These are phyloP conservation scores for Tridacna gigas DNA, from an alignment of 2,888 invertebrate genomes.

Conservation along the genomic window DNA sequence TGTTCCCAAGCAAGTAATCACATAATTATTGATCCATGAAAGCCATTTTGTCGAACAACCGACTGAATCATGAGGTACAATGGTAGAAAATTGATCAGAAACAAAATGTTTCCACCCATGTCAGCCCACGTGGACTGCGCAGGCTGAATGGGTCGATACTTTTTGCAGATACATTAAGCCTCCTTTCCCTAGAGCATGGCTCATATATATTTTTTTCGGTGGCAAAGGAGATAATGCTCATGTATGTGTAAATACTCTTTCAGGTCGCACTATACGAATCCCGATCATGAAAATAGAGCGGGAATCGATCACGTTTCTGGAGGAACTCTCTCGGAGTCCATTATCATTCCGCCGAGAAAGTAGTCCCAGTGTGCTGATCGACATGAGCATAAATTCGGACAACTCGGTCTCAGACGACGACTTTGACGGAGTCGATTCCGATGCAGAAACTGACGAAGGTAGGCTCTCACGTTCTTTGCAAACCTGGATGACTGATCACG, in stretches of 20 bases:
- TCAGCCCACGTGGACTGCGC: too few species aligned
- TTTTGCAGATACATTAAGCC: too few species aligned
- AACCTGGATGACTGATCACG: slow-evolving; percentile 75
- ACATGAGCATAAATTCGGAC: slow-evolving; percentile 45
- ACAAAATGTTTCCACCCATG: too few species aligned
- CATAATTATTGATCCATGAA: too few species aligned
- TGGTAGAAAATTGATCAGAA: too few species aligned
- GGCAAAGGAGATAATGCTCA: too few species aligned
- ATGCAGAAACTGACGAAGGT: slow-evolving; percentile 67
- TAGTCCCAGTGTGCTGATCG: slow-evolving; percentile 45
- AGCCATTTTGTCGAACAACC: too few species aligned
- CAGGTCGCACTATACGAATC: background rate
- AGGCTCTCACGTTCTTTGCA: slow-evolving; percentile 70
- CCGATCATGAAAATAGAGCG: slow-evolving; percentile 33
- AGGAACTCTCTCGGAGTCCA: slow-evolving; percentile 51
- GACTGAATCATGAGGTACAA: too few species aligned
- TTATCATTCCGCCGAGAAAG: slow-evolving; percentile 39
- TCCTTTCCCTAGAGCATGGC: too few species aligned
- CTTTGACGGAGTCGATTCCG: slow-evolving; percentile 26
- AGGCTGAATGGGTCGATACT: too few species aligned
- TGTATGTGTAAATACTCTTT: background rate
- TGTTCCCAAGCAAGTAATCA: too few species aligned
- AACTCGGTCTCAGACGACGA: slow-evolving; percentile 36
- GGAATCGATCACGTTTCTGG: slow-evolving; percentile 29
- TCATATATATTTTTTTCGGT: too few species aligned